These are phyloP conservation scores for Bemisia tabaci DNA, from an alignment of 1,140 invertebrate species.

Conservation along the genomic window DNA sequence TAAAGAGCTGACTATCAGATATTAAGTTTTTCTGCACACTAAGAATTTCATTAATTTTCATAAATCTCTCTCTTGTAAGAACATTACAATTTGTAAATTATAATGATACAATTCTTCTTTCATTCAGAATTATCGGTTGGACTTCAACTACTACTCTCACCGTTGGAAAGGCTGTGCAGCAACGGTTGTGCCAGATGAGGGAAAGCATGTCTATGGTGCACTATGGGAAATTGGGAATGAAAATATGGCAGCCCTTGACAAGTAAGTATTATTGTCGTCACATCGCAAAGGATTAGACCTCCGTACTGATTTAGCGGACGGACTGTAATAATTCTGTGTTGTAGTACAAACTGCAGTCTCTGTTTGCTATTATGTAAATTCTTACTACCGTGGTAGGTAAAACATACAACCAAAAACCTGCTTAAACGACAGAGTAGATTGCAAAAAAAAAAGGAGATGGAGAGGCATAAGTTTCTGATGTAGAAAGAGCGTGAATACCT, in stretches of 20 bases:
- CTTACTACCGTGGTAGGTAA: background rate
- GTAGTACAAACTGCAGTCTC: constrained; percentile 5
- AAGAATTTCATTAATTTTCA: too few relatives aligned
- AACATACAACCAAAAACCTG: background rate
- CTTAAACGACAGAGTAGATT: too few relatives aligned
- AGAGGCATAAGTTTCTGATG: too few relatives aligned
- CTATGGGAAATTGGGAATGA: constrained; percentile 56
- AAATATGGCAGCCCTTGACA: constrained; percentile 49
- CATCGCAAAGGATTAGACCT: constrained; percentile 3
- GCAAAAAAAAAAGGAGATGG: too few relatives aligned
- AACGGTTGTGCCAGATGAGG: constrained; percentile 48
- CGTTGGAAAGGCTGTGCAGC: constrained; percentile 59
- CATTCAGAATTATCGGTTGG: constrained; percentile 49
- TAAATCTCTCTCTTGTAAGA: too few relatives aligned
- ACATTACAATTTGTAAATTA: background rate
- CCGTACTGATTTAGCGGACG: background rate
- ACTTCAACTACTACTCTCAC: constrained; percentile 50
- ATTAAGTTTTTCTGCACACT: too few relatives aligned
- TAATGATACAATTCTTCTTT: too few relatives aligned
- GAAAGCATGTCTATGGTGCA: constrained; percentile 53
- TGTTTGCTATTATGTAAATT: background rate
- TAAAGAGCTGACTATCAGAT: too few relatives aligned
- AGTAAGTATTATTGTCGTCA: constrained; percentile 17
- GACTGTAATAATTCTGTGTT: constrained; percentile 9
- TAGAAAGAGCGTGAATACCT: too few relatives aligned